Evolutionary conservation across 2,113 vertebrate genomes (phyloP).

Genomic region (Eidolon helvum): DNA sequence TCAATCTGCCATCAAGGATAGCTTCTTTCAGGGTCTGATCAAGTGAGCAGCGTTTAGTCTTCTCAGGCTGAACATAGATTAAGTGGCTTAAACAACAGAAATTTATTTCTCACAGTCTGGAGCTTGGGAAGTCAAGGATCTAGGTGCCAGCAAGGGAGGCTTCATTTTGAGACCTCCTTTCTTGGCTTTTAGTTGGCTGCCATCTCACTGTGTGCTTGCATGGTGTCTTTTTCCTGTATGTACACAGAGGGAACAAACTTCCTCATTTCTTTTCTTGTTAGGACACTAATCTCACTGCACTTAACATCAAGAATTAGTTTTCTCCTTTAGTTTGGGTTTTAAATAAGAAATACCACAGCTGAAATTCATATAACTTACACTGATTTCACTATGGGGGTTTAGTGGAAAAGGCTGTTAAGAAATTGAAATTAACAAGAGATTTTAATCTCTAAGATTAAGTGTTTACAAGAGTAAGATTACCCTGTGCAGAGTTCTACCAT

Average conservation of each 20-base stretch:
- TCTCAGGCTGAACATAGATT: neutral
- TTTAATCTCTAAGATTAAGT: neutral
- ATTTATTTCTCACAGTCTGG: neutral
- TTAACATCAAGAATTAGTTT: neutral
- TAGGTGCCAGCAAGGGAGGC: neutral
- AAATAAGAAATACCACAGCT: neutral
- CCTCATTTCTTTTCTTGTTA: neutral
- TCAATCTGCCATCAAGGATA: neutral
- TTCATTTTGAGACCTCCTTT: neutral
- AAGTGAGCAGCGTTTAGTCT: neutral
- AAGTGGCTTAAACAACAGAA: neutral
- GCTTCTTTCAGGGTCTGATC: neutral
- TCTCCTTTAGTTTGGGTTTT: neutral
- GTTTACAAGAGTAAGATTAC: neutral
- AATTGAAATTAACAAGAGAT: slow-evolving; percentile 30
- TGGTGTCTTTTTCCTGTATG: neutral
- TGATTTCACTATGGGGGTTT: neutral
- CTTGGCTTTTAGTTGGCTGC: neutral
- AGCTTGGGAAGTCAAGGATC: neutral
- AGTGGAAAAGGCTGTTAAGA: neutral
- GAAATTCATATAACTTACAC: neutral
- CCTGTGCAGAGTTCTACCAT: neutral
- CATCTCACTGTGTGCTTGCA: neutral
- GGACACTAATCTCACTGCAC: neutral
- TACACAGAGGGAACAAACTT: too few species aligned